Conservation (phyloP, 2,888 invertebrate genomes). For the Xylota sylvarum region DNA sequence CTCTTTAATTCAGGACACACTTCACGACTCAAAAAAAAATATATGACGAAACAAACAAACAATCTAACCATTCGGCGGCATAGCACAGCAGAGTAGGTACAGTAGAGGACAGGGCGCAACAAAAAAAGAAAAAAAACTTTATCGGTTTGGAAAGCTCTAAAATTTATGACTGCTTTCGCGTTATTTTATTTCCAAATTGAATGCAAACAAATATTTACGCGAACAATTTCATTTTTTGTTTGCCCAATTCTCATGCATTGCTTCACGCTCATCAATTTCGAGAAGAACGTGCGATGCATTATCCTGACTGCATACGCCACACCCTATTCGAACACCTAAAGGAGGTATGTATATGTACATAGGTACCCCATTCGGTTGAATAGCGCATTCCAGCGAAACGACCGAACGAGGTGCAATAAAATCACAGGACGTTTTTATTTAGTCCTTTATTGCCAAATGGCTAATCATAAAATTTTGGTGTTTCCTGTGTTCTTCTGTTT, state of each 20-base stretch:
- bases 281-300: conserved; percentile 59
- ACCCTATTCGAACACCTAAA: neutral
- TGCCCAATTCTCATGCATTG: conserved; percentile 23
- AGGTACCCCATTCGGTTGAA: neutral
- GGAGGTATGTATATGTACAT: conserved; percentile 2
- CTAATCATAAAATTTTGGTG: conserved; percentile 50
- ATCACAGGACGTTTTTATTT: conserved; percentile 50
- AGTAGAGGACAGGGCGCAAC: no score
- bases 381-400: conserved; percentile 7
- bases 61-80: conserved; percentile 9
- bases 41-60: conserved; percentile 8
- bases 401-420: conserved; percentile 60
- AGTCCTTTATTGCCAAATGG: conserved; percentile 53
- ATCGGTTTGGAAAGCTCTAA: conserved; percentile 53
- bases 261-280: conserved; percentile 43
- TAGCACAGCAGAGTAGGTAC: no score
- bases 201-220: conserved; percentile 58
- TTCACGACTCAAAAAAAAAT: conserved; percentile 14
- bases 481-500: conserved; percentile 38
- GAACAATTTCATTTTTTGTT: conserved; percentile 22
- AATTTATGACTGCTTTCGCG: conserved; percentile 54
- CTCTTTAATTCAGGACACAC: conserved; percentile 54
- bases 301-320: conserved; percentile 49
- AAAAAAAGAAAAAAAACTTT: conserved; percentile 14
- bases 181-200: conserved; percentile 57